A percentile compares a stretch with the other conserved stretches of the same genome.
Evolutionary conservation across 2,797 vertebrate genomes (phyloP).

Genomic region (Melanotaenia pygmaea): DNA sequence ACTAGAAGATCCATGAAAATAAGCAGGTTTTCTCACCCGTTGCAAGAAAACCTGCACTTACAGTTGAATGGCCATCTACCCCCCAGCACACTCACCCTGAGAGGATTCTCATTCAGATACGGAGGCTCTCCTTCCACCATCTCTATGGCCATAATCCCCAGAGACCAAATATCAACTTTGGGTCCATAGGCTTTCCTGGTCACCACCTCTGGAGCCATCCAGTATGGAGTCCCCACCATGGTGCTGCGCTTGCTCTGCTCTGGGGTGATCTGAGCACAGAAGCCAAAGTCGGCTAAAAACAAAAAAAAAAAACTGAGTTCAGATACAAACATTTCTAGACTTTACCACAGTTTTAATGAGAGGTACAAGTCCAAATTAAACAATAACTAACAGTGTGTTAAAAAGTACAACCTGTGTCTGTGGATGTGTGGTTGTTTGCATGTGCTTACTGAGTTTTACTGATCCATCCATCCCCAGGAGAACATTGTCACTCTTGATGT

Average conservation of each 20-base stretch:
- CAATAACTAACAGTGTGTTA: too few relatives aligned
- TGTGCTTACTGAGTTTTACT: constrained; percentile 95
- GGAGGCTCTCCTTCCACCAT: constrained; percentile 99
- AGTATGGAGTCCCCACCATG: constrained; percentile 98
- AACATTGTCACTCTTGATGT: constrained; percentile 99
- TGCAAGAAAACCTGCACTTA: background rate
- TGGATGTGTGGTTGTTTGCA: background rate
- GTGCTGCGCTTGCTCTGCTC: constrained; percentile 99
- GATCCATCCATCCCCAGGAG: constrained; percentile 98
- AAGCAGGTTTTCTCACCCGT: too few relatives aligned
- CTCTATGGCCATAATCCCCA: constrained; percentile 99
- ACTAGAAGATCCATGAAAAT: too few relatives aligned
- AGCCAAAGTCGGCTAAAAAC: constrained; percentile 93
- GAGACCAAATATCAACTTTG: constrained; percentile 98
- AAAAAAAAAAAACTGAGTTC: background rate
- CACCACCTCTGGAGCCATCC: constrained; percentile 99
- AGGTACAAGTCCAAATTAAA: too few relatives aligned
- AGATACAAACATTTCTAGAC: background rate
- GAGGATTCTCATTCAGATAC: constrained; percentile 96
- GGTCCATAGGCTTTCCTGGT: constrained; percentile 97
- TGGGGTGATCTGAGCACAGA: constrained; percentile 98
- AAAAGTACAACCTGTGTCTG: background rate
- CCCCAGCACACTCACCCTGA: constrained; percentile 87
- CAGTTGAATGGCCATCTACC: background rate
- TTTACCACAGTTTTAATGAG: too few relatives aligned